Conservation (phyloP, 2,113 vertebrate species). For the Phasianus colchicus region DNA sequence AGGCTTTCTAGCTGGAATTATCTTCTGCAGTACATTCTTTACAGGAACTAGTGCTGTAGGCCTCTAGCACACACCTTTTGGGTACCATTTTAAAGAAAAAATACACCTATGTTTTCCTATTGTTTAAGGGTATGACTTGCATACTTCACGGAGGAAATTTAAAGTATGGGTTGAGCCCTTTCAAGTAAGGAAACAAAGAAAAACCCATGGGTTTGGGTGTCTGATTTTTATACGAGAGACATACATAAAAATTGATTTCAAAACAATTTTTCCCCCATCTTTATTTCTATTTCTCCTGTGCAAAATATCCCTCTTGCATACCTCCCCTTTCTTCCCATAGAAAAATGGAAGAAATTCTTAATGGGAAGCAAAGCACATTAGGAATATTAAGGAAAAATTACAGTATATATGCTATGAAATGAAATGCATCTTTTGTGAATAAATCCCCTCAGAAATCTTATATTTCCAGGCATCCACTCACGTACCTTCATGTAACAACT, state of each 20-base stretch:
- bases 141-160: neutral
- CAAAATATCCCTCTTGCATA: conserved; percentile 57
- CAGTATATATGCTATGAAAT: conserved; percentile 76
- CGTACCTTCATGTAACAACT: conserved; percentile 86
- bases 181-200: neutral
- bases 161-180: neutral
- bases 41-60: neutral
- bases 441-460: conserved; percentile 83
- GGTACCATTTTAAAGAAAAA: neutral
- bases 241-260: neutral
- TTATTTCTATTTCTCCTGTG: conserved; percentile 54
- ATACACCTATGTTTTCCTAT: no score
- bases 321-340: conserved; percentile 39
- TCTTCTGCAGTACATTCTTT: neutral
- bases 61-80: neutral
- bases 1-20: neutral
- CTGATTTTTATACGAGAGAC: neutral
- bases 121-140: neutral
- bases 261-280: neutral
- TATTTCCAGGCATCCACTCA: conserved; percentile 81
- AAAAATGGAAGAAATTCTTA: conserved; percentile 72
- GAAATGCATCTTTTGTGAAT: conserved; percentile 85
- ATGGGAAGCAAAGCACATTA: conserved; percentile 79
- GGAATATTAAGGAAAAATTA: conserved; percentile 81
- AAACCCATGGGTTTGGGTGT: neutral